Percentiles rank a stretch among this genome's conserved stretches.
Conservation (phyloP, 1,140 invertebrate species). For the Drosophila subpulchrella region DNA sequence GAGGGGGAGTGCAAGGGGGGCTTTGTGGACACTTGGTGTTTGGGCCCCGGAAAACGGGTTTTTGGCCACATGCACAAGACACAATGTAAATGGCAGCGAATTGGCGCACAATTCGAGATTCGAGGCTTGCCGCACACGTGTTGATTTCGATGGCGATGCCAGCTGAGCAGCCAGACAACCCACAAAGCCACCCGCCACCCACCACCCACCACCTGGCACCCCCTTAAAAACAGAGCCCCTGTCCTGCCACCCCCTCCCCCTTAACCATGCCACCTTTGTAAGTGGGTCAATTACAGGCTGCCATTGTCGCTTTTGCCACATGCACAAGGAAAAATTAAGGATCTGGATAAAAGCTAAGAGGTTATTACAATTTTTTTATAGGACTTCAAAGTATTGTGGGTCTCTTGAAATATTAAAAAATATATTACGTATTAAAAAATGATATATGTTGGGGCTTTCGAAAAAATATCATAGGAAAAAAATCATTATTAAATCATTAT, state of each 20-base stretch:
- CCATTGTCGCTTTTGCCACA: constrained; percentile 60
- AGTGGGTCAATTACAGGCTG: constrained; percentile 79
- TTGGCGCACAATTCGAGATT: constrained; percentile 34
- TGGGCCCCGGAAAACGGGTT: constrained; percentile 72
- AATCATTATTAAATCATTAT: too few species aligned
- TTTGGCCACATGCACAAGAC: constrained; percentile 44
- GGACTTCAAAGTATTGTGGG: too few species aligned
- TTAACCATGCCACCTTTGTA: constrained; percentile 11
- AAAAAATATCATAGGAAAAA: too few species aligned
- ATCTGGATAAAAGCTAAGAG: background rate
- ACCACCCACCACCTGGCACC: constrained; percentile 31
- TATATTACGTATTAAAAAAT: too few species aligned
- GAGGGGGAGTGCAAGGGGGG: background rate
- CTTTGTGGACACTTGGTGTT: constrained; percentile 50
- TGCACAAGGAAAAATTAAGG: constrained; percentile 1
- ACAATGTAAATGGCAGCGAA: constrained; percentile 40
- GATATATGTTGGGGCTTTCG: too few species aligned
- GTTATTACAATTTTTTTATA: too few species aligned
- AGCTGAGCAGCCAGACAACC: constrained; percentile 59
- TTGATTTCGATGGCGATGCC: constrained; percentile 43
- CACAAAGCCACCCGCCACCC: constrained; percentile 47
- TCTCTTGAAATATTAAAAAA: too few species aligned
- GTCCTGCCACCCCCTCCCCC: constrained; percentile 26
- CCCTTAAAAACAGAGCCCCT: constrained; percentile 9
- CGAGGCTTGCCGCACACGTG: constrained; percentile 60